These are phyloP conservation scores for Lepilemur ruficaudatus DNA, from an alignment of 2,797 vertebrate genomes.

Conservation along the genomic window DNA sequence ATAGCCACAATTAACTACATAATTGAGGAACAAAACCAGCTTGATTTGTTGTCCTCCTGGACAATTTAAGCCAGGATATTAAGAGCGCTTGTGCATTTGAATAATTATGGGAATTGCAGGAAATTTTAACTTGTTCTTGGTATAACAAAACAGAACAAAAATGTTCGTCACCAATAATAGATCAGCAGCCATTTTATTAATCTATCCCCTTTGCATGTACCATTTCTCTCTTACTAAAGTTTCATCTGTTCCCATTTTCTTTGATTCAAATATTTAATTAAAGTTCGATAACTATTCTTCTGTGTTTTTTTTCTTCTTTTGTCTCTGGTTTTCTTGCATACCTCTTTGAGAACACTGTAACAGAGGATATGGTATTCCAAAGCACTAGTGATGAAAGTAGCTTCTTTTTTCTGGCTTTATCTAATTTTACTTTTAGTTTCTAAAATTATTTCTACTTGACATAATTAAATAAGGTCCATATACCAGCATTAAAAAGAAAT, in stretches of 20 bases:
- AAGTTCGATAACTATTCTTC: constrained; percentile 55
- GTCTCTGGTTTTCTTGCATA: constrained; percentile 8
- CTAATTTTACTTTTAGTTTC: constrained; percentile 20
- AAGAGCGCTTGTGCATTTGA: not conserved
- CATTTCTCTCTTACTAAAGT: constrained; percentile 24
- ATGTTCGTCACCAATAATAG: not conserved
- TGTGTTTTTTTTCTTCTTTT: constrained; percentile 12
- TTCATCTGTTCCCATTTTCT: constrained; percentile 41
- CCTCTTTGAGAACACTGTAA: not conserved
- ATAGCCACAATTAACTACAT: not conserved
- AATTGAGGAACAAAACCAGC: not conserved
- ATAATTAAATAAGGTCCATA: not conserved
- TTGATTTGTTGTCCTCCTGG: not conserved
- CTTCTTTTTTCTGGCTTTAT: not conserved
- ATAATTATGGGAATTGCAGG: not conserved
- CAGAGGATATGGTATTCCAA: not conserved
- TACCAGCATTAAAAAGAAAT: not conserved
- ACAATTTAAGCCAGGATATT: not conserved
- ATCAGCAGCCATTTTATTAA: constrained; percentile 15
- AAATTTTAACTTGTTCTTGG: not conserved
- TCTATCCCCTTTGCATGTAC: constrained; percentile 50
- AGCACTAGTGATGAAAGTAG: not conserved
- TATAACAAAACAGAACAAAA: constrained; percentile 15
- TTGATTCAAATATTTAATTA: constrained; percentile 70
- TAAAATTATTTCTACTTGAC: not conserved